A percentile compares a stretch with the other conserved stretches of the same genome.
Conservation (phyloP, 2,888 invertebrate species). For the Dynastes grantii region DNA sequence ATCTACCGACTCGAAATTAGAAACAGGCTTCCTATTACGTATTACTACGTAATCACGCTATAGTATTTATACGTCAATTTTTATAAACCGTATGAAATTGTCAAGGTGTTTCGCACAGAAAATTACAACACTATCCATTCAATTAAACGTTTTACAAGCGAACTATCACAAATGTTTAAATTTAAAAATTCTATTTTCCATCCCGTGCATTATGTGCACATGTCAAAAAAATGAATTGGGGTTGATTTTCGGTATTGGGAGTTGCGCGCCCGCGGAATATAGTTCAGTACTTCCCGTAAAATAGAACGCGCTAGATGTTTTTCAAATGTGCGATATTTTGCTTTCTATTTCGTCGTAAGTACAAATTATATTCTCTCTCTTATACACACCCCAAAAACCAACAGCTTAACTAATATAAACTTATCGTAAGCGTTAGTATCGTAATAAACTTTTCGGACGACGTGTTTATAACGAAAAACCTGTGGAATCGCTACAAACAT, state of each 20-base stretch:
- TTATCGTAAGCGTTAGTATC: constrained; percentile 1
- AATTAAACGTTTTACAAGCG: not conserved
- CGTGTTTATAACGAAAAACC: constrained; percentile 2
- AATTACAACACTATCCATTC: not conserved
- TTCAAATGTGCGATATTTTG: constrained; percentile 35
- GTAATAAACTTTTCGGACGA: not conserved
- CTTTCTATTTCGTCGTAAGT: constrained; percentile 29
- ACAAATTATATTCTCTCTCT: constrained; percentile 21
- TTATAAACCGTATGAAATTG: too few species aligned
- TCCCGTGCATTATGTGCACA: constrained; percentile 13
- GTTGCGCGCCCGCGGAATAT: constrained; percentile 32
- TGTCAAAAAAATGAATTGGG: constrained; percentile 30
- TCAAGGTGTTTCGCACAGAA: not conserved
- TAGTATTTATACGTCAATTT: too few species aligned
- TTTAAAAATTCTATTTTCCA: constrained; percentile 16
- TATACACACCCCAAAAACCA: not conserved
- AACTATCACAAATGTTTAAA: not conserved
- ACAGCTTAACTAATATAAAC: constrained; percentile 6
- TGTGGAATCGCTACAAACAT: not conserved
- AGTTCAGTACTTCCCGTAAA: constrained; percentile 47
- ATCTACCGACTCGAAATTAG: too few species aligned
- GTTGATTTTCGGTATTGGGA: constrained; percentile 35
- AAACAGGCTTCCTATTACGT: too few species aligned
- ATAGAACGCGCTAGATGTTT: constrained; percentile 43
- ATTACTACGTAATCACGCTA: too few species aligned